Percentiles rank a stretch among this genome's conserved stretches.
phyloP scores from a whole-genome alignment of 1,140 invertebrate species.

The Pachyrhynchus sulphureomaculatus region DNA sequence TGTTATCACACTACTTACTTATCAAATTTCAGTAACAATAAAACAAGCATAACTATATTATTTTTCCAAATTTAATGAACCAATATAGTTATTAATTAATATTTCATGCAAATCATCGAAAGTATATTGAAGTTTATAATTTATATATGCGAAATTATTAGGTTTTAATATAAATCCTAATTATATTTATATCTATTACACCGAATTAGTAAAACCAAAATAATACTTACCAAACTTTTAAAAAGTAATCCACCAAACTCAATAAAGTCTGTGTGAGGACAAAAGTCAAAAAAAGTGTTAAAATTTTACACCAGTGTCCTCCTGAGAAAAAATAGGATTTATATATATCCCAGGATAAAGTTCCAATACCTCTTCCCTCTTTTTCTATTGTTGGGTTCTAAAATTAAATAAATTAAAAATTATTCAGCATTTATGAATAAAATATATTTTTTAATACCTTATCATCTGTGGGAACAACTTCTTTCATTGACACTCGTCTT shows the following conservation, averaged over 20 bases:
- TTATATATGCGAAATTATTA: too few species aligned
- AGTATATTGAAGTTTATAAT: too few species aligned
- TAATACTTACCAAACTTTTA: constrained; percentile 62
- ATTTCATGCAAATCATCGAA: too few species aligned
- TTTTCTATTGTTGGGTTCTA: constrained; percentile 15
- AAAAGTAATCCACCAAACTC: constrained; percentile 48
- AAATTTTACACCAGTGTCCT: constrained; percentile 49
- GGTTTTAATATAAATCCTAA: too few species aligned
- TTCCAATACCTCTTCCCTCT: constrained; percentile 53
- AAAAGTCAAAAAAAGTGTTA: constrained; percentile 21
- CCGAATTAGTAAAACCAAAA: too few species aligned
- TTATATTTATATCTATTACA: too few species aligned
- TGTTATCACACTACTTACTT: too few species aligned
- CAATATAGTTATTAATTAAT: too few species aligned
- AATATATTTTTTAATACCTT: not conserved
- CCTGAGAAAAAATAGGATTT: constrained; percentile 62
- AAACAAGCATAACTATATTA: too few species aligned
- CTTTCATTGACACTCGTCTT: constrained; percentile 45
- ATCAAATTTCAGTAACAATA: too few species aligned
- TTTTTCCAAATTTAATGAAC: too few species aligned
- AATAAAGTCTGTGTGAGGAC: constrained; percentile 15
- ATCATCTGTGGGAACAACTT: constrained; percentile 8
- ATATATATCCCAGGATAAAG: constrained; percentile 60
- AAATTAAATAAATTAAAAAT: not conserved
- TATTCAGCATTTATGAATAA: not conserved